Evolutionary conservation across 1,140 invertebrate species (phyloP), one percentile per base, ranked within the genome.

Genomic region (Pseudoatta argentina): DNA sequence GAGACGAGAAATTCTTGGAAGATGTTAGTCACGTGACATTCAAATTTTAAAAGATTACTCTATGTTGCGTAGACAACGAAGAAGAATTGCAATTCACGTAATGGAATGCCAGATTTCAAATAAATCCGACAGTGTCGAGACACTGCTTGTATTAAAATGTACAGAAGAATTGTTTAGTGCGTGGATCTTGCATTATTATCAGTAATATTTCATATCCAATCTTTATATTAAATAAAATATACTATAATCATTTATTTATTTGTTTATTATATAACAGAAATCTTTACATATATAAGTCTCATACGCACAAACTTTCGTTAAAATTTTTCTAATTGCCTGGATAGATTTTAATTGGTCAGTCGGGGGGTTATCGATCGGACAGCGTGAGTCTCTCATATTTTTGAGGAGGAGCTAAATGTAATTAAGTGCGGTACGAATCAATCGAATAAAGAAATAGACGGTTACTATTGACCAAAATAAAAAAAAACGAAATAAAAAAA

Each of bases 1-100:
- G 44, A 34, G 69, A 77, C 51, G 73, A 88, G 76, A 91, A 89
- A 91, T 91, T 91, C 73, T 85, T 63, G 30, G 51, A 64, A 72
- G 48, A 89, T 71, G 82, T 83, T 88, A 89, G 88, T 91, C 89
- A 88, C 78, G 87, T 79, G 86, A 85, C 83, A 88, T 86, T 91
- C 82, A 81, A 88, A 91, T 88, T 78, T 82, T 44, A 63, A 76
- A 69, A 61, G 63, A 75, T 89, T 76, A 69, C 24, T 71, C 72
- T 57, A 61, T 30, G 14, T 44, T 57, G 39, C 7, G 64, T 44
- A 59, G 53, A 16, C 30, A 73, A 83, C 55, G 48, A 64, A 63
- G 57, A 34, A 63, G 55, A 53, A 83, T 83, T 61, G 69, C 69
- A 83, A 75, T 61, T 75, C 69, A 39, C 39, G 67, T 59, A 81